Evolutionary conservation across 2,797 vertebrate genomes (phyloP).

Genomic region (Rhynchotus rufescens): DNA sequence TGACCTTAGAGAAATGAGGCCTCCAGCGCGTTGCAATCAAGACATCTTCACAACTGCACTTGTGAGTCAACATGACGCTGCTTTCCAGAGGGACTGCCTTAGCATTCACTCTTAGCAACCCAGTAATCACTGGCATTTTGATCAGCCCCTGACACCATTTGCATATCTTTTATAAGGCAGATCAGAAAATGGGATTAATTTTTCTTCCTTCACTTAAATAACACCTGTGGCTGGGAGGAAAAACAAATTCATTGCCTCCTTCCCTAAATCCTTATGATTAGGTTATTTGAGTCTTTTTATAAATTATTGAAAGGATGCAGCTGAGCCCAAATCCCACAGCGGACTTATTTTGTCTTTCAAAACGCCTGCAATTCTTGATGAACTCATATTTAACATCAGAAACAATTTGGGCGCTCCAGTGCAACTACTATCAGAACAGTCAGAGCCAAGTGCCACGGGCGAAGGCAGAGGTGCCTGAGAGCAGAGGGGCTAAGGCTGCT

Average conservation of each 20-base stretch:
- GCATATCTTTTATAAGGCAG: slow-evolving; percentile 46
- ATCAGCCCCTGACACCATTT: slow-evolving; percentile 20
- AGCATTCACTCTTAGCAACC: background rate
- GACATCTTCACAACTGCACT: background rate
- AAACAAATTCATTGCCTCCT: slow-evolving; percentile 39
- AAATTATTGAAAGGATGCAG: slow-evolving; percentile 54
- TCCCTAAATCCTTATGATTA: slow-evolving; percentile 39
- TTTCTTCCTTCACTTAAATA: slow-evolving; percentile 3
- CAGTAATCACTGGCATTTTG: background rate
- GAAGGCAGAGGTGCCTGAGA: background rate
- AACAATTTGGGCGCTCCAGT: accelerated
- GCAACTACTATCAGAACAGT: background rate
- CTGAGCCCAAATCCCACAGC: slow-evolving; percentile 36
- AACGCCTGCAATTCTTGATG: background rate
- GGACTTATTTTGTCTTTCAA: slow-evolving; percentile 1
- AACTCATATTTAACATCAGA: background rate
- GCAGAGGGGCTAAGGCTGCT: background rate
- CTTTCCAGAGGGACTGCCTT: background rate
- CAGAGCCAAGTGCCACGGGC: too few relatives aligned
- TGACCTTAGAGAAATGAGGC: background rate
- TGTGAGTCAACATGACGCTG: accelerated
- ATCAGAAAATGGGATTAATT: slow-evolving; percentile 52
- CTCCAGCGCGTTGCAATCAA: background rate
- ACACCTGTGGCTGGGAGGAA: slow-evolving; percentile 54
- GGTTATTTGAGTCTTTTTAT: slow-evolving; percentile 39